These are phyloP conservation scores for Agonum fuliginosum DNA, from an alignment of 2,888 invertebrate species.

Conservation along the genomic window DNA sequence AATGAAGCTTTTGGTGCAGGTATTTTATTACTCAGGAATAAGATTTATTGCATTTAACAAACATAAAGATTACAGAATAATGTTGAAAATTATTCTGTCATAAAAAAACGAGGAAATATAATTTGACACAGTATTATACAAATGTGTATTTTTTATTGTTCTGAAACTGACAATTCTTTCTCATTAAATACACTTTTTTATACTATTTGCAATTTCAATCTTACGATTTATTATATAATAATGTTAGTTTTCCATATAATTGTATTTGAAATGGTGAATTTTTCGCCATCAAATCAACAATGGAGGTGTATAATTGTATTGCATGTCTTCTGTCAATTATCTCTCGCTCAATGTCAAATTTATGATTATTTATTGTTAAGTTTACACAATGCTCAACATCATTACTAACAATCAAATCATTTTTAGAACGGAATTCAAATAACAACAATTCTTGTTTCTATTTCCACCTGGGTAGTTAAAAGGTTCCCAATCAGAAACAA, in stretches of 20 bases:
- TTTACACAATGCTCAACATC: slow-evolving; percentile 16
- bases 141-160: too few relatives aligned
- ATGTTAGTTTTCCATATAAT: not conserved
- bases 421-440: slow-evolving; percentile 23
- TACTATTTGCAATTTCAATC: too few relatives aligned
- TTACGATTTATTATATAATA: slow-evolving; percentile 16
- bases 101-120: too few relatives aligned
- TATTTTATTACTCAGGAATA: too few relatives aligned
- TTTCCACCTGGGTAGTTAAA: slow-evolving; percentile 2
- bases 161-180: too few relatives aligned
- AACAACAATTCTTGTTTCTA: slow-evolving; percentile 30
- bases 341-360: slow-evolving; percentile 22
- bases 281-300: slow-evolving; percentile 23
- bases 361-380: slow-evolving; percentile 36
- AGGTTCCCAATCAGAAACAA: not conserved
- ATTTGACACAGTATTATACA: too few relatives aligned
- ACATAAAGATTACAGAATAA: too few relatives aligned
- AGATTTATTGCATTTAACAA: too few relatives aligned
- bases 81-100: too few relatives aligned
- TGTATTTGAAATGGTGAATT: not conserved
- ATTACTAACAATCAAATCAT: slow-evolving; percentile 9
- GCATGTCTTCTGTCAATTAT: slow-evolving; percentile 31
- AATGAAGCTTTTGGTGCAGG: too few relatives aligned
- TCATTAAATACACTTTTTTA: too few relatives aligned
- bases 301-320: slow-evolving; percentile 5